Evolutionary conservation across 2,797 vertebrate genomes (phyloP), one percentile per base, ranked within the genome.

Genomic region (Gouania willdenowi): DNA sequence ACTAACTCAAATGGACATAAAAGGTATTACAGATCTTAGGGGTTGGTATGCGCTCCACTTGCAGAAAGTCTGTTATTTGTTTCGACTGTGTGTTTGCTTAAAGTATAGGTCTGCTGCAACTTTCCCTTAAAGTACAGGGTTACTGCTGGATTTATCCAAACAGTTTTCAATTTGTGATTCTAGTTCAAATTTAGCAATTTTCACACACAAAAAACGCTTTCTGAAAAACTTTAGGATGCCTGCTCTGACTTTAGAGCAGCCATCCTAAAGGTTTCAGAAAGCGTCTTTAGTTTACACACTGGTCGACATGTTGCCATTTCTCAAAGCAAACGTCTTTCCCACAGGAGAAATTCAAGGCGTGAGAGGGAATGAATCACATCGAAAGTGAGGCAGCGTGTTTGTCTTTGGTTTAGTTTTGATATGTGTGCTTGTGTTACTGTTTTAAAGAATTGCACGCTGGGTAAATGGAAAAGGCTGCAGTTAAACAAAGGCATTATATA

Each of bases 401-500:
- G 62, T 81, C 74, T 80, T 41, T 26, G 37, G 67, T 58, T 75
- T 39, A 70, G 67, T 83, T 83, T 82, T 81, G 74, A 79, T 75
- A 74, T 60, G 66, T 70, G 61, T 70, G 80, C 63, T 66, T 77
- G 69, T 74, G 76, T 41, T 77, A 70, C 75, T 50, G 28, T 76
- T 80, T 77, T 84, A 83, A 81, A 82, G 66, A 51, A 82, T 76
- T 70, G 66, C 62, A 62, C 67, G 78, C 56, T 41, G 54, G 68
- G 65, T 58, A 55, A 77, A 79, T 68, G 69, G 44, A 83, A 88
- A 83, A 64, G 76, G 62, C 73, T 75, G 81, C 68, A 81, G 81
- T 86, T 75, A 84, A 83, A 74, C 83, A 71, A 83, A 81, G 56
- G 51, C 56, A 83, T 81, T 80, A 84, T 77, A 76, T 75, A 82